Evolutionary conservation across 2,888 invertebrate species (phyloP), one percentile per base, ranked within the genome.

Genomic region (Leuctra nigra): DNA sequence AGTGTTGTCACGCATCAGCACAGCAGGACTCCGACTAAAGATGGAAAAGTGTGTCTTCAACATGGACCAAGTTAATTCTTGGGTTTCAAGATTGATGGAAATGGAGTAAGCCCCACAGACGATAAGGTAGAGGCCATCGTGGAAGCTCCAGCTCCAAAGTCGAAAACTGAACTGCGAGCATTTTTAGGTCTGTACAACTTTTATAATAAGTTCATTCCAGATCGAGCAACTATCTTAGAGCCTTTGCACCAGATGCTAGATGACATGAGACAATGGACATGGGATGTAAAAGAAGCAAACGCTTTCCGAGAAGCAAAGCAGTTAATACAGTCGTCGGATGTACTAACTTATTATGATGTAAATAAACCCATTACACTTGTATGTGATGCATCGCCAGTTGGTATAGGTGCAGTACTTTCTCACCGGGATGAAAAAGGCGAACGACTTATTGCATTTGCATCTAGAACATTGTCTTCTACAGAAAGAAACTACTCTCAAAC

Each of bases 381-480:
- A 18, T 61, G 63, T 50, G 64, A 65, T 48, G 63, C 63, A 11
- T 62, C 61, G 11, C 48, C 57, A 14, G 61, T 65, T 47, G 67
- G 67, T 11, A 35, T 68, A 23, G 68, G 66, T 7, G 62, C 68
- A 11, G 66, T 68, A 4, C 59, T 68, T 24, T 58, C 60, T 36
- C 68, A 69, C 53, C n/a, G 61, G 58, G 47, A 46, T 18, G 61
- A 62, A 25, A 59, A 18, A 1, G 33, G 25, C 11, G 41, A 55
- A 3, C 36, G 53, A 14, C 59, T 62, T 13, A 65, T 70, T n/a
- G 66, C 65, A 22, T 69, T 65, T 61, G 68, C 67, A 1, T 69
- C 67, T 25, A 59, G 57, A 62, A 67, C 59, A 55, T 64, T 62
- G 63, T 64, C 46, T 61, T 63, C 22, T 25, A 62, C 63, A 13